phyloP scores from a whole-genome alignment of 1,140 invertebrate genomes.

The Scaptomyza hsui region DNA sequence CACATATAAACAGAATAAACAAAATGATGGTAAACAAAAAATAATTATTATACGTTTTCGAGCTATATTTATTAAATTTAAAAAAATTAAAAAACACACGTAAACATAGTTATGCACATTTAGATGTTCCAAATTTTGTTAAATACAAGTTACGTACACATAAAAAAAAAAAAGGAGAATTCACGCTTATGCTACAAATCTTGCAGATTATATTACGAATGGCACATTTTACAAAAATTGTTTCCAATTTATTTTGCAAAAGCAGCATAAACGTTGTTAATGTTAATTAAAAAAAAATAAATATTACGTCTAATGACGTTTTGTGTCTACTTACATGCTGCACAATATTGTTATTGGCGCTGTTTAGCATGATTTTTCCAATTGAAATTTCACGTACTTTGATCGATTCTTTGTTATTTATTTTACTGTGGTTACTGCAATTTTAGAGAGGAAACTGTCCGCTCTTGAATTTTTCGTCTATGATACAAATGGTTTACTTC shows the following conservation, averaged over 20 bases:
- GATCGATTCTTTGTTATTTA: slow-evolving; percentile 34
- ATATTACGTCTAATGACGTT: slow-evolving; percentile 40
- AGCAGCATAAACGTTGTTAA: slow-evolving; percentile 10
- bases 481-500: not conserved
- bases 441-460: slow-evolving; percentile 24
- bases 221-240: no score
- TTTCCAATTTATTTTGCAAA: not conserved
- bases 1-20: no score
- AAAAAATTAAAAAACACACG: not conserved
- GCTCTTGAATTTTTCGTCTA: slow-evolving; percentile 11
- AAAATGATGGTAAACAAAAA: no score
- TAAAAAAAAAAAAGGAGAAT: not conserved
- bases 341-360: slow-evolving; percentile 75
- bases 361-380: slow-evolving; percentile 73
- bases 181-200: slow-evolving; percentile 16
- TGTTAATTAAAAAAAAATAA: slow-evolving; percentile 11
- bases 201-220: no score
- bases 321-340: slow-evolving; percentile 74
- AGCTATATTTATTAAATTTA: not conserved
- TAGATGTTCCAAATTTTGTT: not conserved
- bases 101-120: not conserved
- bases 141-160: not conserved
- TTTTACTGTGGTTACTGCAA: slow-evolving; percentile 34
- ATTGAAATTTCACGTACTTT: slow-evolving; percentile 59
- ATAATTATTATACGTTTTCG: not conserved